Conservation (phyloP, 2,113 vertebrate genomes). For the Diphyllodes magnificus region DNA sequence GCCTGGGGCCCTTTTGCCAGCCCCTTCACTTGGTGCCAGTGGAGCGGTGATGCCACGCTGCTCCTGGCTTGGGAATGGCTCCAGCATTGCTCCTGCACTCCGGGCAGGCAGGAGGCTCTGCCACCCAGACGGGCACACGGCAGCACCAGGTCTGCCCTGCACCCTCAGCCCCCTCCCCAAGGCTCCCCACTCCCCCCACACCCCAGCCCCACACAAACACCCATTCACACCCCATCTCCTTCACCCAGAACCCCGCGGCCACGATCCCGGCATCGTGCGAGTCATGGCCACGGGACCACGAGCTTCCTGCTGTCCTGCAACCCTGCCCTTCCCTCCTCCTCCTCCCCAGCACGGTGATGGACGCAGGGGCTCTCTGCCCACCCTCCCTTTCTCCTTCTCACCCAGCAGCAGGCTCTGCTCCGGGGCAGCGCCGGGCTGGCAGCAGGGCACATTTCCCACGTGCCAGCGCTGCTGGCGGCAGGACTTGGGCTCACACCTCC, state of each 20-base stretch:
- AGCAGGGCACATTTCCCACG: not conserved
- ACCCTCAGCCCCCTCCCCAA: not conserved
- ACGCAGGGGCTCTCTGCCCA: not conserved
- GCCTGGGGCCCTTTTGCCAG: not conserved
- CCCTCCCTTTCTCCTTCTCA: too few relatives aligned
- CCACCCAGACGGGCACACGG: rapidly evolving
- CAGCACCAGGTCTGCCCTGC: not conserved
- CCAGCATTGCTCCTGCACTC: not conserved
- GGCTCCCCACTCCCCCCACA: not conserved
- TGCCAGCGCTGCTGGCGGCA: not conserved
- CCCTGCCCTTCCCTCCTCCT: not conserved
- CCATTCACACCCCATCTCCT: not conserved
- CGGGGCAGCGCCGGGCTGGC: not conserved
- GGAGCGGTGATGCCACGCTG: rapidly evolving
- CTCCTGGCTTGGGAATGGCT: not conserved
- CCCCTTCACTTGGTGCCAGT: rapidly evolving
- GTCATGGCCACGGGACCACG: rapidly evolving
- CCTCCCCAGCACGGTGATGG: not conserved
- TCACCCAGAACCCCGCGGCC: not conserved
- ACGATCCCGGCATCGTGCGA: rapidly evolving
- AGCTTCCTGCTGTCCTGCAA: not conserved
- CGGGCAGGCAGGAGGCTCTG: not conserved
- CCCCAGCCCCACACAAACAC: not conserved
- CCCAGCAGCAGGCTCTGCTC: not conserved
- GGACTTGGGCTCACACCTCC: not conserved